Evolutionary conservation across 2,888 invertebrate species (phyloP).

Genomic region (Spilosoma lubricipeda): DNA sequence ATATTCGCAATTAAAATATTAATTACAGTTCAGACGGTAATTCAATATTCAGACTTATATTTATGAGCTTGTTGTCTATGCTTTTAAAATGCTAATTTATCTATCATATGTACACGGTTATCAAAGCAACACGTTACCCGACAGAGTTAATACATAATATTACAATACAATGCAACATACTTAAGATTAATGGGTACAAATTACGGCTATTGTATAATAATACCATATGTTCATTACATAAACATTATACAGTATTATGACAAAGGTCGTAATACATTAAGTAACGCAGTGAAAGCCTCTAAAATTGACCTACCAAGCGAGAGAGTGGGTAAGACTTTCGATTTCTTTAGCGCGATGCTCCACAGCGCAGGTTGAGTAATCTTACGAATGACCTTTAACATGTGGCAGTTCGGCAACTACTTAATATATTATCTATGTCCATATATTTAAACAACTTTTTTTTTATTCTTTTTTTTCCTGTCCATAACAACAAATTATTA

Average conservation of each 20-base stretch:
- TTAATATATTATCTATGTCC: slow-evolving; percentile 41
- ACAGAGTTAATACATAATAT: slow-evolving; percentile 15
- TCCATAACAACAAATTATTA: neutral
- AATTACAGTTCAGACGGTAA: neutral
- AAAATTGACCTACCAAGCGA: slow-evolving; percentile 67
- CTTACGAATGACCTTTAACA: slow-evolving; percentile 68
- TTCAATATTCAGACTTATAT: neutral
- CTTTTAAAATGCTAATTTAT: neutral
- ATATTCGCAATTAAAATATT: neutral
- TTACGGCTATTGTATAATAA: slow-evolving; percentile 42
- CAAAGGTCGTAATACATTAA: slow-evolving; percentile 65
- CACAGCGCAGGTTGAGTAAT: slow-evolving; percentile 58
- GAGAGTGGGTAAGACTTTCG: slow-evolving; percentile 75
- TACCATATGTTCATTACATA: slow-evolving; percentile 48
- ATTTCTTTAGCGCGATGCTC: slow-evolving; percentile 66
- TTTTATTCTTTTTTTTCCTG: slow-evolving; percentile 9
- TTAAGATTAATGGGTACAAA: slow-evolving; percentile 32
- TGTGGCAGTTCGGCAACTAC: slow-evolving; percentile 42
- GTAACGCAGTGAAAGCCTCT: slow-evolving; percentile 62
- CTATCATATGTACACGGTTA: neutral
- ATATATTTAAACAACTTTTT: slow-evolving; percentile 26
- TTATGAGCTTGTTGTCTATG: neutral
- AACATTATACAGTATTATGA: slow-evolving; percentile 50
- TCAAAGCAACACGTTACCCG: neutral
- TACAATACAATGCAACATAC: slow-evolving; percentile 19